These are phyloP conservation scores for Sinonovacula constricta DNA, from an alignment of 1,140 invertebrate species.

Conservation along the genomic window DNA sequence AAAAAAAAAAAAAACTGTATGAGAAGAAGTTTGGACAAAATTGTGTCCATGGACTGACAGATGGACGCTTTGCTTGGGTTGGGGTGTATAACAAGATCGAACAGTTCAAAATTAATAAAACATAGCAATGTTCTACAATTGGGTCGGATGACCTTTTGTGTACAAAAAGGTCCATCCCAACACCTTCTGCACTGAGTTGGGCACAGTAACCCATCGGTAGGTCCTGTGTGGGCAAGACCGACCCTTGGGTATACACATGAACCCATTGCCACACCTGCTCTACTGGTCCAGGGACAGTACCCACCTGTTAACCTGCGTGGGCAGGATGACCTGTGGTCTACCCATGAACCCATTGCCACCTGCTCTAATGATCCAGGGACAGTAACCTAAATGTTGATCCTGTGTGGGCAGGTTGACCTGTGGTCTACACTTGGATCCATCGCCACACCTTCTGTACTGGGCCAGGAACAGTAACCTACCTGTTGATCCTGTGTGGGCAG, in stretches of 20 bases:
- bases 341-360: slow-evolving; percentile 84
- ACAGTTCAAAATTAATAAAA: too few species aligned
- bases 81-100: too few species aligned
- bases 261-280: slow-evolving; percentile 81
- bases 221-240: slow-evolving; percentile 75
- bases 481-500: slow-evolving; percentile 76
- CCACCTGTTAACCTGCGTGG: slow-evolving; percentile 73
- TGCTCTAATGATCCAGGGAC: slow-evolving; percentile 88
- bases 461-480: slow-evolving; percentile 87
- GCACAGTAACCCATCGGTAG: slow-evolving; percentile 89
- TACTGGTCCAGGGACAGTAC: slow-evolving; percentile 91
- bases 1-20: too few species aligned
- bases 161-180: slow-evolving; percentile 84
- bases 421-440: slow-evolving; percentile 87
- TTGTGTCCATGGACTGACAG: too few species aligned
- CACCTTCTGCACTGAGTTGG: slow-evolving; percentile 87
- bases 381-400: too few species aligned
- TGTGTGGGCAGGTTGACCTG: too few species aligned
- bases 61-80: too few species aligned
- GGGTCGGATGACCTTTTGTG: slow-evolving; percentile 84
- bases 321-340: slow-evolving; percentile 85
- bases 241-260: slow-evolving; percentile 89
- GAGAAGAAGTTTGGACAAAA: too few species aligned
- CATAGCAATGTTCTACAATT: too few species aligned
- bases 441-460: slow-evolving; percentile 84